Base-by-base conservation (phyloP, 2,888 invertebrate species). In the Heliconius charithonia region DNA sequence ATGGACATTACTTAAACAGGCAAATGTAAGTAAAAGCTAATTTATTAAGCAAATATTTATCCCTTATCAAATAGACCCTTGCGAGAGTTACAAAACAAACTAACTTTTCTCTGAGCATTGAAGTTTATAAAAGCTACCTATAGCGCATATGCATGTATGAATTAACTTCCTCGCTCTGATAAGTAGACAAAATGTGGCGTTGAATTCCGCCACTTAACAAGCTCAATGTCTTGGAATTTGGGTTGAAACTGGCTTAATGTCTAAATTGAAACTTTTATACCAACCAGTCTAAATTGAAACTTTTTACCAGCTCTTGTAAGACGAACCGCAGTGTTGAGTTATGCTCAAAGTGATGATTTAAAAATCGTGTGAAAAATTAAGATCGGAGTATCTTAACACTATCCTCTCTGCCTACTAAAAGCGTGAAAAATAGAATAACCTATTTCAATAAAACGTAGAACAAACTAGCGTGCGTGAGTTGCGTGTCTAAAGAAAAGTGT, bases 1-100 rank as follows among this genome's bases (percentile, higher is more conserved):
- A 62, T n/a, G n/a, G 22, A 63, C 62, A 6, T 63, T 4, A 25
- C 27, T 10, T 63, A 63, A 63, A 19, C 51, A 51, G 19, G 19
- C 19, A 51, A 67, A 27, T 69, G 69, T 69, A 41, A 2, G 41
- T 69, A 41, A 16, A 69, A 69, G 69, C 41, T 69, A 69, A 69
- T 69, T 69, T 69, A 69, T 69, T 25, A 69, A 19, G 45, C 25
- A 69, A 69, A 69, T 69, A 69, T 69, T 69, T 69, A 69, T 69
- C 41, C 41, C 16, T 41, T 45, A 69, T 41, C 69, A 41, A 69
- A 69, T 16, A 41, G n/a, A 69, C 69, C 41, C 69, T 69, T 25
- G n/a, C 12, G 41, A 41, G 41, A 69, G 69, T 69, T 41, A n/a
- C n/a, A 16, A 41, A 67, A n/a, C 41, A 41, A 41, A 37, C 67